Evolutionary conservation across 1,140 invertebrate species (phyloP).

Genomic region (Agrilus planipennis): DNA sequence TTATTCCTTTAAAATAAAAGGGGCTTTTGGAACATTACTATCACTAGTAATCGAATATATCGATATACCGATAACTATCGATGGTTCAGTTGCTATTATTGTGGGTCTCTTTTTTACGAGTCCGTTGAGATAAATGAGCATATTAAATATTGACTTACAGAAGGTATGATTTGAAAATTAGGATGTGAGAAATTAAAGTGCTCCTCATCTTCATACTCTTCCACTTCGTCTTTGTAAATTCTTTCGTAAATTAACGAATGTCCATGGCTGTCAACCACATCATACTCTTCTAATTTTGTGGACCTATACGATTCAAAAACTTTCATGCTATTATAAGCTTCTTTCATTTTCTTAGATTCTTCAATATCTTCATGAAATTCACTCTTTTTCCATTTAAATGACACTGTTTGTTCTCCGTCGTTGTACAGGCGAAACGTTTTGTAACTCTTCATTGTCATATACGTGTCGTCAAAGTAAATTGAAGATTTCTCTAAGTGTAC

Average conservation of each 20-base stretch:
- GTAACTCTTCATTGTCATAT: slow-evolving; percentile 31
- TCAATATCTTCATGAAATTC: slow-evolving; percentile 5
- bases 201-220: slow-evolving; percentile 8
- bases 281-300: slow-evolving; percentile 8
- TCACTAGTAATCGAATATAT: too few relatives aligned
- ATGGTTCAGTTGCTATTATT: too few relatives aligned
- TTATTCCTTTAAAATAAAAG: too few relatives aligned
- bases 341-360: slow-evolving; percentile 6
- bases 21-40: too few relatives aligned
- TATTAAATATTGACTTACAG: too few relatives aligned
- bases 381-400: slow-evolving; percentile 23
- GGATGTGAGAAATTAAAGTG: slow-evolving; percentile 9
- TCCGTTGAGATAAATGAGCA: too few relatives aligned
- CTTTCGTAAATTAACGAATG: slow-evolving; percentile 14
- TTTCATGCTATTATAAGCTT: slow-evolving; percentile 12
- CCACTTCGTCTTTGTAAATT: slow-evolving; percentile 14
- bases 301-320: slow-evolving; percentile 10
- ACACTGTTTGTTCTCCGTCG: slow-evolving; percentile 31
- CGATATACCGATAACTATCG: too few relatives aligned
- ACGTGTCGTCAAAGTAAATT: slow-evolving; percentile 35
- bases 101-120: too few relatives aligned
- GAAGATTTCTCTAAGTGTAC: slow-evolving; percentile 24
- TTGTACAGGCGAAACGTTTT: slow-evolving; percentile 33
- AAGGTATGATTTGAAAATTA: slow-evolving; percentile 14
- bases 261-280: slow-evolving; percentile 13